Base-by-base conservation (phyloP, 2,113 vertebrate genomes). In the Zootoca vivipara region DNA sequence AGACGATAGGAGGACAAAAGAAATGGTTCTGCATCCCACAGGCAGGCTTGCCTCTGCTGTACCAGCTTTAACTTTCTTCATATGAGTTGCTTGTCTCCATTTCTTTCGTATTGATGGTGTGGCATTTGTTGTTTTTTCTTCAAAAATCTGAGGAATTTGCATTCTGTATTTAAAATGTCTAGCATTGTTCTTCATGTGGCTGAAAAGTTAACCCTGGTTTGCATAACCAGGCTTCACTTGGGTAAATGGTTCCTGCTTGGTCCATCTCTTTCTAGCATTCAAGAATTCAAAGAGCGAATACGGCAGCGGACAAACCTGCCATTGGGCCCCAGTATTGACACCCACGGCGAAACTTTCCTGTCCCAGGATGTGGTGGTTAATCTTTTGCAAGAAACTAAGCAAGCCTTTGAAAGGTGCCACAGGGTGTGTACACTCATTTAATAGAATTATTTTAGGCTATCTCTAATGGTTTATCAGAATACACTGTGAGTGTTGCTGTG, bases 351-450 rank as follows among this genome's bases (percentile, higher is more conserved):
- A 96, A 99, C 99, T 4, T 99, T 99, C 77, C 96, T 99, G 28
- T 99, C 99, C 0, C 99, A 99, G 88, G 99, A 99, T 93, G 98
- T 99, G 85, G 99, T 99, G 90, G 98, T 99, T 87, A 99, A 98
- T 96, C 97, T 99, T 94, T 92, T 99, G 92, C 99, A 99, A 96
- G 99, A 99, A 97, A 99, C 99, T 2, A 98, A 99, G 4, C 98
- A 98, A 92, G 99, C 99, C 93, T 99, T 99, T 96, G 99, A 99
- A 96, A 98, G 99, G 92, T 99, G 99, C 96, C 97, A 99, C 96
- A 98, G 97, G 97, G 99, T 99, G 96, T 90, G 90, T 69, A 67
- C 35, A 28, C 26, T 9, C 8, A 40, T 52, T 52, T 24, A 16
- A 6, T 18, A 26, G 1, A 9, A 64, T 24, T 62, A 62, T 62